Percentiles rank a stretch among this genome's conserved stretches.
These are phyloP conservation scores for Automeris io DNA, from an alignment of 2,888 invertebrate genomes.

Conservation along the genomic window DNA sequence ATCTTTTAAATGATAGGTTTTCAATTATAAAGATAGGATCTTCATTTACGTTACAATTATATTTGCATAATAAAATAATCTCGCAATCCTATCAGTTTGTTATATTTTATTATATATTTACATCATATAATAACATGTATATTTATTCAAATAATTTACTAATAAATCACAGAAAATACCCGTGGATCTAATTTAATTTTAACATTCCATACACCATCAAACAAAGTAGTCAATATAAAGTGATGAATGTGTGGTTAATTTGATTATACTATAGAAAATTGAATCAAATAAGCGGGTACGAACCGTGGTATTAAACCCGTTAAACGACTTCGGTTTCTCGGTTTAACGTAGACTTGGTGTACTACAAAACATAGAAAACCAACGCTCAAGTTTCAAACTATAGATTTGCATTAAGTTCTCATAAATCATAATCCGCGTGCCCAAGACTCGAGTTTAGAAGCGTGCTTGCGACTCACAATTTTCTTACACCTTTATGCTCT, in stretches of 20 bases:
- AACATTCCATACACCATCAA: background rate
- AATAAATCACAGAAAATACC: too few species aligned
- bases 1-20: too few species aligned
- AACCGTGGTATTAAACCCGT: conserved; percentile 35
- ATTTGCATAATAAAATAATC: too few species aligned
- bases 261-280: conserved; percentile 39
- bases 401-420: conserved; percentile 60
- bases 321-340: conserved; percentile 21
- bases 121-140: too few species aligned
- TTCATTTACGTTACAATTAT: too few species aligned
- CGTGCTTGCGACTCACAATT: conserved; percentile 39
- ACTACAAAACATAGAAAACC: conserved; percentile 21
- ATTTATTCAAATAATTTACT: too few species aligned
- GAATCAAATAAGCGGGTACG: conserved; percentile 40
- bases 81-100: too few species aligned
- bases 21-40: too few species aligned
- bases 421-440: conserved; percentile 58
- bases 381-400: conserved; percentile 35
- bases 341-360: conserved; percentile 20
- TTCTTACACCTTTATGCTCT: conserved; percentile 57
- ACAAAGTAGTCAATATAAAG: conserved; percentile 17
- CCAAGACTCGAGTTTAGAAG: conserved; percentile 28
- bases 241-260: conserved; percentile 39
- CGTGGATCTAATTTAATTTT: background rate
- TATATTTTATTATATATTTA: too few species aligned